Evolutionary conservation across 2,113 vertebrate species (phyloP).

Genomic region (Chauna torquata): DNA sequence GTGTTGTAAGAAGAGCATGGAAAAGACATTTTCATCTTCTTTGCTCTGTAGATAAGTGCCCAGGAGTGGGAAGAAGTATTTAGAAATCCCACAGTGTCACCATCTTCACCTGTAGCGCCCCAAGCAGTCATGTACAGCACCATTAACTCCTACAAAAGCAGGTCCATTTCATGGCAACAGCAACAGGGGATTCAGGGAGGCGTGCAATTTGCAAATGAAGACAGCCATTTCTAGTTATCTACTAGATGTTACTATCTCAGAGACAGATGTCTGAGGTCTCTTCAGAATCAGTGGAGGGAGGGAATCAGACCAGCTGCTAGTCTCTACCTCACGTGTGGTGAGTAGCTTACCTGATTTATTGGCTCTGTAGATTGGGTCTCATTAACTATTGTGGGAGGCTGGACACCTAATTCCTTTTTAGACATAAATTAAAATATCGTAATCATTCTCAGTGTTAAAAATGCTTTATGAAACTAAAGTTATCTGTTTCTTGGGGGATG

Average conservation of each 20-base stretch:
- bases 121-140: neutral
- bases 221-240: neutral
- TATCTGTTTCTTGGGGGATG: neutral
- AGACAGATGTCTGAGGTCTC: neutral
- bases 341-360: neutral
- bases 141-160: neutral
- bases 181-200: neutral
- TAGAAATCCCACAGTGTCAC: neutral
- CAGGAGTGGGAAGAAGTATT: neutral
- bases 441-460: neutral
- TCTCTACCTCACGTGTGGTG: neutral
- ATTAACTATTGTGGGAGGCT: neutral
- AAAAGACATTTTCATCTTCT: neutral
- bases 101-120: neutral
- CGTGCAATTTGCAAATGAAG: neutral
- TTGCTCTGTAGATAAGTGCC: neutral
- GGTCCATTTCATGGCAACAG: neutral
- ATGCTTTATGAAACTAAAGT: neutral
- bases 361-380: neutral
- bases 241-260: neutral
- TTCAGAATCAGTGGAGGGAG: neutral
- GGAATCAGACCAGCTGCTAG: neutral
- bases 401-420: neutral
- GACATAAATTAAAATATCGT: neutral
- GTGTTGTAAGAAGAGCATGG: neutral